A percentile compares a stretch with the other conserved stretches of the same genome.
Evolutionary conservation across 2,113 vertebrate genomes (phyloP).

Genomic region (Pelusios castaneus): DNA sequence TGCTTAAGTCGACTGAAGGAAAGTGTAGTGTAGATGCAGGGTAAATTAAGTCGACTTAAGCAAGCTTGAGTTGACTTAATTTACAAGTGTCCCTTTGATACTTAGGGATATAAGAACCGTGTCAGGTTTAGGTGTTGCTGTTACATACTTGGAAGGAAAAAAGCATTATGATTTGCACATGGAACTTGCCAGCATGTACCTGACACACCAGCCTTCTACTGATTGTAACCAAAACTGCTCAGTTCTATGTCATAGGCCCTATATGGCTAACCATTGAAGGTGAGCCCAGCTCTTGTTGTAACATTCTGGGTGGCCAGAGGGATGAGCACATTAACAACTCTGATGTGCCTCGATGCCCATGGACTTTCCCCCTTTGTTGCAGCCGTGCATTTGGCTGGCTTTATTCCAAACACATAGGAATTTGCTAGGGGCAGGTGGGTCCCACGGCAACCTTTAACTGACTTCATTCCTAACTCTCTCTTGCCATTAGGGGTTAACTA

Average conservation of each 20-base stretch:
- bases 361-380: not conserved
- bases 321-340: not conserved
- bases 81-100: no score
- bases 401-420: not conserved
- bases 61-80: no score
- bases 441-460: not conserved
- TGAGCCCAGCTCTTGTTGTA: not conserved
- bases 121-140: not conserved
- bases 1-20: no score
- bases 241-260: not conserved
- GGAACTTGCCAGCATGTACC: not conserved
- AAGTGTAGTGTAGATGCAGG: no score
- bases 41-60: no score
- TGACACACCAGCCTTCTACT: not conserved
- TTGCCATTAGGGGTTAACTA: slow-evolving; percentile 58
- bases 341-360: not conserved
- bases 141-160: not conserved
- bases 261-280: not conserved
- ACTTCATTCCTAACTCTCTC: not conserved
- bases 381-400: fast-evolving
- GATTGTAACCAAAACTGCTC: not conserved
- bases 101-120: not conserved
- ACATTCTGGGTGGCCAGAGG: not conserved
- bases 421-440: not conserved
- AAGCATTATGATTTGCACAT: not conserved